Evolutionary conservation across 2,797 vertebrate species (phyloP), one percentile per base, ranked within the genome.

Genomic region (Coregonus ussuriensis): DNA sequence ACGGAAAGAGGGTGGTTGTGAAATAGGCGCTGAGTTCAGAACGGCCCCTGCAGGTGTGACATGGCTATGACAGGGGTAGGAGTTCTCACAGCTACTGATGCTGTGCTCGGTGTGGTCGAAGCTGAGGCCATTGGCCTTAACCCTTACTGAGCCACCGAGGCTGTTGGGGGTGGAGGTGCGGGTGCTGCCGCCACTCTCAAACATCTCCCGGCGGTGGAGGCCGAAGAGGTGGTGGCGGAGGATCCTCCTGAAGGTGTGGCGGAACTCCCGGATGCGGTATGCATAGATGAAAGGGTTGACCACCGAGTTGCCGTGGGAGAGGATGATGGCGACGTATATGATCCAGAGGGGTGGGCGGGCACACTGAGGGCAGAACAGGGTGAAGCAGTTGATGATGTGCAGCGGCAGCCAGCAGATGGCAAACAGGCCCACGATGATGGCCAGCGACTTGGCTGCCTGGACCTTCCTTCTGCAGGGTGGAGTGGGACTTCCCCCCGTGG

Each of bases 271-370:
- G 86, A 99, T 97, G 74, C 97, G 95, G 88, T 99, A 99, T 73
- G 98, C 98, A 0, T 99, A 99, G 89, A 99, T 98, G 80, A 99
- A 94, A 11, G 98, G 98, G 84, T 99, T 99, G 54, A 99, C 90
- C 0, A 98, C 97, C 0, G 98, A 99, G 85, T 99, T 99, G 86
- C 91, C 94, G 0, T 99, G 98, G 1, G 98, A 99, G 21, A 99
- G 94, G 82, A 99, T 87, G 15, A 99, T 99, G 75, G 97, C 95
- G 79, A 97, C 84, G 25, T 98, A 96, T 94, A 98, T 93, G 84
- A 98, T 87, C 92, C 93, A 94, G 3, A 7, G 11, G 0, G 95
- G 95, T 2, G 96, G 92, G 0, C 91, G 95, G 0, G 0, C 0
- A 31, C 96, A 97, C 0, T 41, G 0, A 0, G 91, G 88, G 73